Conservation (phyloP, 1,140 invertebrate species). For the Brachionus calyciflorus region DNA sequence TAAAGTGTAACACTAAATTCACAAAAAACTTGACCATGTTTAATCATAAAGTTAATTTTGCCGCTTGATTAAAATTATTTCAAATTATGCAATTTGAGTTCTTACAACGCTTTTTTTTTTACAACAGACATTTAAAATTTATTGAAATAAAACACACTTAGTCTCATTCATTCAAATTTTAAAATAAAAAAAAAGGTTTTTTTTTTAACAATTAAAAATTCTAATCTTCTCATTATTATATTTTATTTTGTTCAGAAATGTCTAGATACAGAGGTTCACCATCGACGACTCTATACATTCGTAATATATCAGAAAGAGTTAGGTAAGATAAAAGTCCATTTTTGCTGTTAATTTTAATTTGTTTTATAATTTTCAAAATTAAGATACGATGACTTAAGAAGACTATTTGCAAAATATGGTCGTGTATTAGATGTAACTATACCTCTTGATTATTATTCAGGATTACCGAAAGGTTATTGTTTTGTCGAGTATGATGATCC, state of each 20-base stretch:
- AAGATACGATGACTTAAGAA: constrained; percentile 59
- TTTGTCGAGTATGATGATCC: constrained; percentile 64
- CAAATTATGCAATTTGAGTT: not conserved
- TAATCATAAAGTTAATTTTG: not conserved
- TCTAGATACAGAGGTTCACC: constrained; percentile 40
- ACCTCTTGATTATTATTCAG: constrained; percentile 63
- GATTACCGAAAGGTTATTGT: constrained; percentile 61
- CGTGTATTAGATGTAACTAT: constrained; percentile 63
- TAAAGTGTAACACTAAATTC: not conserved
- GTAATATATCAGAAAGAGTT: constrained; percentile 39
- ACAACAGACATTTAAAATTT: not conserved
- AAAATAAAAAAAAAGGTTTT: not conserved
- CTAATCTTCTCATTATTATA: no score
- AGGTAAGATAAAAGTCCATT: no score
- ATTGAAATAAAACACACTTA: not conserved
- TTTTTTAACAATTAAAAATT: not conserved
- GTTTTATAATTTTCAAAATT: no score
- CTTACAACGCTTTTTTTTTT: not conserved
- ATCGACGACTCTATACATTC: constrained; percentile 24
- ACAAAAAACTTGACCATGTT: not conserved
- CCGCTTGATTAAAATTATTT: not conserved
- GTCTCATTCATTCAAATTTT: no score
- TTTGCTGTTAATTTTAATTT: no score
- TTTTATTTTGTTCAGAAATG: not conserved
- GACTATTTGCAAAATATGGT: constrained; percentile 63